Conservation (phyloP, 2,113 vertebrate species). For the Mobula birostris region DNA sequence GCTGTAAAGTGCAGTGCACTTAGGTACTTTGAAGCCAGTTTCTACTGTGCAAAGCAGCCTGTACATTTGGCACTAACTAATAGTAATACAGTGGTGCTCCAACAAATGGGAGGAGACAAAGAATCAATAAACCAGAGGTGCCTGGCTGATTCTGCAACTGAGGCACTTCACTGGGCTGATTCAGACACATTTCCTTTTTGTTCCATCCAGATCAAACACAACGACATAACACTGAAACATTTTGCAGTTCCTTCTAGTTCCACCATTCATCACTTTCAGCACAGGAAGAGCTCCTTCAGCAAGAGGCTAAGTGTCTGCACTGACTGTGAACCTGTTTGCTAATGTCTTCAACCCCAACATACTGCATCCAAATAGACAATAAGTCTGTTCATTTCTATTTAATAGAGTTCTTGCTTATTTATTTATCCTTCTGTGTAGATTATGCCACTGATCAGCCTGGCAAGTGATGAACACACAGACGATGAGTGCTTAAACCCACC, state of each 20-base stretch:
- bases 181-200: background rate
- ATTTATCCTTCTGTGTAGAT: background rate
- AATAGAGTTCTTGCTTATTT: background rate
- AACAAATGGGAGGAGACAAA: background rate
- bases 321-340: background rate
- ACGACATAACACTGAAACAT: background rate
- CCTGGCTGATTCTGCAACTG: background rate
- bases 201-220: background rate
- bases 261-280: background rate
- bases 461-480: background rate
- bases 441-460: background rate
- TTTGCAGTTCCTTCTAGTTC: background rate
- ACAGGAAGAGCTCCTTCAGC: background rate
- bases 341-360: background rate
- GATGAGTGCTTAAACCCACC: no score
- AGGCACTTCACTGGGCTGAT: background rate
- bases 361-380: background rate
- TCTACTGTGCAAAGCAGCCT: background rate
- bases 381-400: background rate
- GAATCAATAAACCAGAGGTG: background rate
- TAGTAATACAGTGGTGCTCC: background rate
- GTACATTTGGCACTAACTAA: conserved; percentile 12
- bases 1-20: conserved; percentile 9
- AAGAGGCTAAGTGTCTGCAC: background rate
- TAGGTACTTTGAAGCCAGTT: conserved; percentile 3